A percentile compares a stretch with the other conserved stretches of the same genome.
Evolutionary conservation across 2,797 vertebrate species (phyloP).

Genomic region (Sebastes trivittatus): DNA sequence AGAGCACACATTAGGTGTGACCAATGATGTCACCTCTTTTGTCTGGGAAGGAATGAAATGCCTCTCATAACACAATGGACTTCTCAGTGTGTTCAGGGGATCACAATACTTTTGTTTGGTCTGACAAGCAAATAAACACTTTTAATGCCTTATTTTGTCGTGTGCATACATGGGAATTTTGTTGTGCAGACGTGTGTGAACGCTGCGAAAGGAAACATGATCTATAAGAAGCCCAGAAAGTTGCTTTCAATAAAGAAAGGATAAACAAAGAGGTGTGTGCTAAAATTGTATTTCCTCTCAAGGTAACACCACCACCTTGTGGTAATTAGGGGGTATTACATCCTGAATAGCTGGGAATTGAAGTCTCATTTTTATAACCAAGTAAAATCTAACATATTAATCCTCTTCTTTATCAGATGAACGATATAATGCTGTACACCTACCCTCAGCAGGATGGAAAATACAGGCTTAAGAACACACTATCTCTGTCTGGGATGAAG

Average conservation of each 20-base stretch:
- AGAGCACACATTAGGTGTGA: slow-evolving; percentile 81
- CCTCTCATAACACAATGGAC: slow-evolving; percentile 77
- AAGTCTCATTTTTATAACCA: background rate
- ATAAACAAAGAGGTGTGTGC: background rate
- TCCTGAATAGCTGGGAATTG: accelerated
- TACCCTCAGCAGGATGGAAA: slow-evolving; percentile 97
- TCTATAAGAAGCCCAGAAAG: background rate
- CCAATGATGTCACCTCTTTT: slow-evolving; percentile 84
- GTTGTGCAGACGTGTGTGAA: slow-evolving; percentile 16
- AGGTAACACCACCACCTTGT: slow-evolving; percentile 64
- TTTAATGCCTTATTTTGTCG: slow-evolving; percentile 59
- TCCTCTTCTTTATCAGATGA: slow-evolving; percentile 85
- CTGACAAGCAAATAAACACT: slow-evolving; percentile 73
- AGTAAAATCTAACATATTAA: background rate
- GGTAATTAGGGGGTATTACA: slow-evolving; percentile 29
- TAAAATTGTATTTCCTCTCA: background rate
- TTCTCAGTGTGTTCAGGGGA: slow-evolving; percentile 55
- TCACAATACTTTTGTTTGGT: slow-evolving; percentile 65
- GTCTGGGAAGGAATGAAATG: slow-evolving; percentile 77
- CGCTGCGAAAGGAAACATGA: slow-evolving; percentile 47
- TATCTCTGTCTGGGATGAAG: slow-evolving; percentile 92
- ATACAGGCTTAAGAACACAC: slow-evolving; percentile 92
- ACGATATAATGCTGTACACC: slow-evolving; percentile 94
- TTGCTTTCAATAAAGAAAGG: slow-evolving; percentile 11
- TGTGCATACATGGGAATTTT: slow-evolving; percentile 63